Evolutionary conservation across 1,140 invertebrate genomes (phyloP).

Genomic region (Heliconius eleuchia): DNA sequence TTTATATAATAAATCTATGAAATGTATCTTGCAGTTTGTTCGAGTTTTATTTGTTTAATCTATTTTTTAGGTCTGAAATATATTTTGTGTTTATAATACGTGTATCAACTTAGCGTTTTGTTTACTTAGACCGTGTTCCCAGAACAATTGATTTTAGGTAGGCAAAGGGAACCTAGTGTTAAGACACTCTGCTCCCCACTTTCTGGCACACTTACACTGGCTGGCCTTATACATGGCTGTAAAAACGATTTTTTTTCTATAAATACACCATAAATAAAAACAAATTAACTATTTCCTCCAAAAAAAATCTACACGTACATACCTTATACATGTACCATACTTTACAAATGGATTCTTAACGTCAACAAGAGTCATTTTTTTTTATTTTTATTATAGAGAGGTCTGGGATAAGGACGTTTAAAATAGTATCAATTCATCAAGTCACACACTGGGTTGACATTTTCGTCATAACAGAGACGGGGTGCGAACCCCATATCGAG

Average conservation of each 20-base stretch:
- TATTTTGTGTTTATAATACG: neutral
- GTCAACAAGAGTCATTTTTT: neutral
- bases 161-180: no score
- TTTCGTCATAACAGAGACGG: constrained; percentile 74
- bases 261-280: neutral
- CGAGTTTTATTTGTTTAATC: constrained; percentile 50
- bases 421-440: constrained; percentile 79
- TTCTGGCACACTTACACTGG: no score
- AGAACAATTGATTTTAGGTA: no score
- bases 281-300: neutral
- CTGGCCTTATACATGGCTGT: no score
- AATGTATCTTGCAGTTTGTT: constrained; percentile 73
- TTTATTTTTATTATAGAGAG: constrained; percentile 27
- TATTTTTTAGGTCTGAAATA: neutral
- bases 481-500: constrained; percentile 49
- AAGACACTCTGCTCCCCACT: no score
- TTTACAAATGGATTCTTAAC: neutral
- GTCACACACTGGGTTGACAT: constrained; percentile 76
- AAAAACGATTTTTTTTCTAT: no score
- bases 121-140: neutral
- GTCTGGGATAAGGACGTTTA: constrained; percentile 48
- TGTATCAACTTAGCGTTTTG: neutral
- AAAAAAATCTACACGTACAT: no score
- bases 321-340: neutral
- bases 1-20: constrained; percentile 81